Evolutionary conservation across 2,113 vertebrate genomes (phyloP), one percentile per base, ranked within the genome.

Genomic region (Nycticorax nycticorax): DNA sequence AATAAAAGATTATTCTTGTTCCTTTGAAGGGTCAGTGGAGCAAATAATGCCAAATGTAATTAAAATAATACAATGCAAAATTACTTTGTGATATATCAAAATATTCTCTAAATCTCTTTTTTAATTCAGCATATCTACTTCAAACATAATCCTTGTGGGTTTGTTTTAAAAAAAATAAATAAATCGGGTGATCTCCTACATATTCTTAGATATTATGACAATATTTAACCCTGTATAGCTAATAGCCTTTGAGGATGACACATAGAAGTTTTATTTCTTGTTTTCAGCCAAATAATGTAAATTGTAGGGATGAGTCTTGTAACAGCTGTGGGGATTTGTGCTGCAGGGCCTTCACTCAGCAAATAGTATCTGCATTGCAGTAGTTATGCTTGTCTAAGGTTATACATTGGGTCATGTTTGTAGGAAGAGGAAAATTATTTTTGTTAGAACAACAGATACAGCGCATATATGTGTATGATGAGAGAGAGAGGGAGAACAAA

Each of bases 381-480:
- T 17, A 45, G 37, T 73, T 91, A 24, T 23, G 14, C 12, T 77
- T 43, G 30, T 81, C n/a, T 57, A 22, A 72, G 55, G 4, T 86
- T 50, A 15, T 32, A 12, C 8, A 3, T 18, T 28, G n/a, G 13
- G 26, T 9, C 2, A 7, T 67, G 13, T 55, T 33, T 86, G 8
- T n/a, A 41, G 15, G 43, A 85, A 75, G 11, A 57, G 12, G 14
- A 57, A 87, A 53, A 39, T 18, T 3, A 14, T 71, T 85, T 89
- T 78, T 87, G 1, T 72, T 63, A 41, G 22, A 32, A 21, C 14
- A 59, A 26, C 32, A 50, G 8, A 3, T 62, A 7, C 0, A 50
- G 37, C 3, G 1, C 17, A 53, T 0, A 0, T 55, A 8, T 9
- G 0, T 18, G 6, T 32, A 7, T 56, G 47, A 75, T n/a, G 33